Evolutionary conservation across 2,888 invertebrate species (phyloP).

Genomic region (Euzophera pinguis): DNA sequence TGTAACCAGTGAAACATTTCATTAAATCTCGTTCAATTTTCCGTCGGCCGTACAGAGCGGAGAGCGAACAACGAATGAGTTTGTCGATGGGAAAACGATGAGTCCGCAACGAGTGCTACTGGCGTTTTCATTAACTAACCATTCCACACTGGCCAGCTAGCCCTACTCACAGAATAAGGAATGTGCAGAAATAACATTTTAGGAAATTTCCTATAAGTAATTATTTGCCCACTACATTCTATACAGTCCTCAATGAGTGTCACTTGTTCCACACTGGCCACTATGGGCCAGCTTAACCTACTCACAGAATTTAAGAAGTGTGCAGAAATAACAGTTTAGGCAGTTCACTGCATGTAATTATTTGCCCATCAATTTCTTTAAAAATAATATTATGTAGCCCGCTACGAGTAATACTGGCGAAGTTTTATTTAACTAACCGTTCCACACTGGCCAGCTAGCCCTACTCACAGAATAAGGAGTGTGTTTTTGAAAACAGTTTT

Average conservation of each 20-base stretch:
- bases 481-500: background rate
- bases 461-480: background rate
- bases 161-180: background rate
- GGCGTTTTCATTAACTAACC: constrained; percentile 14
- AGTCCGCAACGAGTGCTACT: constrained; percentile 10
- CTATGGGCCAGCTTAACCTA: no score
- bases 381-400: no score
- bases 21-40: background rate
- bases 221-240: no score
- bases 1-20: background rate
- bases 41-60: background rate
- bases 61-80: background rate
- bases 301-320: no score
- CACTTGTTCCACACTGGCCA: no score
- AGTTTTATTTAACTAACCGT: constrained; percentile 12
- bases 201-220: background rate
- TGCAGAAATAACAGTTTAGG: no score
- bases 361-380: no score
- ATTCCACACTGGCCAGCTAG: background rate
- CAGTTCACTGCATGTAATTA: no score
- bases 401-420: constrained; percentile 11
- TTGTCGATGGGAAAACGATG: constrained; percentile 8
- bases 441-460: background rate
- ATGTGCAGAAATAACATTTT: background rate
- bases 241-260: no score